Base-by-base conservation (phyloP, 1,140 invertebrate genomes). In the Megalopta genalis region DNA sequence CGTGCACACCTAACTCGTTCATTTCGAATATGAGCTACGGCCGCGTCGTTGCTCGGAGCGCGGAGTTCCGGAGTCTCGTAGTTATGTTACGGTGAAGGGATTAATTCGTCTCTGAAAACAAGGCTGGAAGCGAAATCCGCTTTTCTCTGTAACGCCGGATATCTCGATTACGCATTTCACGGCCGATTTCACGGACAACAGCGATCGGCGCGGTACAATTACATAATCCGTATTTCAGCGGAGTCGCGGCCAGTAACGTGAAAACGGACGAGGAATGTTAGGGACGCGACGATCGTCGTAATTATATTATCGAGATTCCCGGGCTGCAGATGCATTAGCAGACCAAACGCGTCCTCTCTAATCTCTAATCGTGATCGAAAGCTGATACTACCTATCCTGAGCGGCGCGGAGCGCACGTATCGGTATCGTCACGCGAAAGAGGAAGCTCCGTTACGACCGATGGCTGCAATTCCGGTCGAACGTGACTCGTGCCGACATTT, bases 331-430 rank as follows among this genome's bases (percentile, higher is more conserved):
- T 80, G 69, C 69, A 62, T 77, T 59, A 49, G 59, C 32, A 39
- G 42, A 65, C 52, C 49, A 54, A 66, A 54, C 39, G 37, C 7
- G 54, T 80, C 71, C 76, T 67, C 71, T 60, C 52, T 72, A 85
- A 85, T 85, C 67, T 60, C 52, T 72, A 85, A 85, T 85, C 67
- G 60, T 81, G 83, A 82, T 85, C 70, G 80, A 85, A 78, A 75
- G 71, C 69, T 62, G 72, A 81, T 74, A 77, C 54, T 42, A 46
- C 42, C 60, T 64, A 54, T 12, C 37, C 0, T 37, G 21, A 18
- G 12, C 46, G 59, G 25, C 5, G 49, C 49, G 14, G 14, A 1
- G 14, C 49, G 59, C 82, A 77, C 52, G 69, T 79, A 73, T 83
- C 65, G 52, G 57, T 46, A 57, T 23, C 64, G 57, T 73, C 49